These are phyloP conservation scores for Neodiprion virginianus DNA, from an alignment of 1,140 invertebrate genomes.

Conservation along the genomic window DNA sequence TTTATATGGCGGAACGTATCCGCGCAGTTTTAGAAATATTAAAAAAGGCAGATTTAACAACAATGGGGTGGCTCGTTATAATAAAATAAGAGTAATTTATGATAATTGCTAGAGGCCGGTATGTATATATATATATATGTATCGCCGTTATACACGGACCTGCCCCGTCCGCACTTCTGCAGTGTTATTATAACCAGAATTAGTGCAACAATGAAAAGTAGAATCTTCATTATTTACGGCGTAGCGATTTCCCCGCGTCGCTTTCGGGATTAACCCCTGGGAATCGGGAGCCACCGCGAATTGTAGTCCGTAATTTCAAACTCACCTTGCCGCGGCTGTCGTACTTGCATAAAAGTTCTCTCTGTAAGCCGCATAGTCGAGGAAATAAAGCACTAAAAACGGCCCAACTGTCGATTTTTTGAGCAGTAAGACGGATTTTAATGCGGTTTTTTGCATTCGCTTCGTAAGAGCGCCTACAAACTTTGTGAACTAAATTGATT, in stretches of 20 bases:
- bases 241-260: not conserved
- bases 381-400: too few relatives aligned
- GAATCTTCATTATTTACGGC: not conserved
- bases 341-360: too few relatives aligned
- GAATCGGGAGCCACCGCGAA: too few relatives aligned
- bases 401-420: too few relatives aligned
- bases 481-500: too few relatives aligned
- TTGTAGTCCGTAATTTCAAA: too few relatives aligned
- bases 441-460: too few relatives aligned
- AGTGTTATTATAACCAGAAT: not conserved
- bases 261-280: not conserved
- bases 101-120: constrained; percentile 4
- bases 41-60: not conserved
- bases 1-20: constrained; percentile 4
- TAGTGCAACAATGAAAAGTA: not conserved
- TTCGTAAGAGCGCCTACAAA: too few relatives aligned
- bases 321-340: too few relatives aligned
- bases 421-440: too few relatives aligned
- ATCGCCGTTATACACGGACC: not conserved
- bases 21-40: constrained; percentile 1
- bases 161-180: not conserved
- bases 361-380: too few relatives aligned
- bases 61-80: constrained; percentile 1
- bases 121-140: not conserved
- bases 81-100: constrained; percentile 8